A percentile compares a stretch with the other conserved stretches of the same genome.
Evolutionary conservation across 1,140 invertebrate genomes (phyloP).

Genomic region (Drosophila repleta): DNA sequence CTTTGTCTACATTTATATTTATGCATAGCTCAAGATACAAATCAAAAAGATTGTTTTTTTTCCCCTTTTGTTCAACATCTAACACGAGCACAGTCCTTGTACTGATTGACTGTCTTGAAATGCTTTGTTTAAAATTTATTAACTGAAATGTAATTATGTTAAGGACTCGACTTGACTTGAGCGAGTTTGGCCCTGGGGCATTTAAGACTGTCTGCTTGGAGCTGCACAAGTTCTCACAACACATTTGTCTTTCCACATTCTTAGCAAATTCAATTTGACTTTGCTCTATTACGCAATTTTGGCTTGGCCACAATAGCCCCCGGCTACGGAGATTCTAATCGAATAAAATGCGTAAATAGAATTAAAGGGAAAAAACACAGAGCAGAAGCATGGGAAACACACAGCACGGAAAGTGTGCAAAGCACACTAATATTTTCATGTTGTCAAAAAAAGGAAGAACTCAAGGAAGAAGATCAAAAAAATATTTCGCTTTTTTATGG

Average conservation of each 20-base stretch:
- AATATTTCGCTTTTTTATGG: constrained; percentile 47
- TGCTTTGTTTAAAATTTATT: constrained; percentile 14
- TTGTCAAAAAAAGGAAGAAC: background rate
- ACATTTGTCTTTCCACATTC: constrained; percentile 47
- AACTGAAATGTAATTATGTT: constrained; percentile 15
- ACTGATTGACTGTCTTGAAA: background rate
- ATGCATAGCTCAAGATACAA: constrained; percentile 25
- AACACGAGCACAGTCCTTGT: background rate
- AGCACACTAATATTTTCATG: constrained; percentile 51
- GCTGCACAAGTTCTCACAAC: constrained; percentile 8
- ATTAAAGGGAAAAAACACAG: constrained; percentile 46
- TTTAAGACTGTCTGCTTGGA: background rate
- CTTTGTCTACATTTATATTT: no score
- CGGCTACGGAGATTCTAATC: constrained; percentile 55
- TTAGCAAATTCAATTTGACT: constrained; percentile 67
- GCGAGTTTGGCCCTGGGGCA: constrained; percentile 11
- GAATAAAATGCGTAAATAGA: constrained; percentile 74
- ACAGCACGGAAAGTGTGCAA: constrained; percentile 37
- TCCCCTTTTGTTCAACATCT: background rate
- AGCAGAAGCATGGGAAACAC: constrained; percentile 36
- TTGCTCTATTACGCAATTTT: constrained; percentile 70
- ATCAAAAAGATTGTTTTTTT: background rate
- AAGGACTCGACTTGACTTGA: background rate
- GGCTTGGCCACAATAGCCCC: constrained; percentile 35
- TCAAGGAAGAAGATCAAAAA: constrained; percentile 20